Percentiles rank a stretch among this genome's conserved stretches.
Evolutionary conservation across 2,113 vertebrate species (phyloP).

Genomic region (Caloenas nicobarica): DNA sequence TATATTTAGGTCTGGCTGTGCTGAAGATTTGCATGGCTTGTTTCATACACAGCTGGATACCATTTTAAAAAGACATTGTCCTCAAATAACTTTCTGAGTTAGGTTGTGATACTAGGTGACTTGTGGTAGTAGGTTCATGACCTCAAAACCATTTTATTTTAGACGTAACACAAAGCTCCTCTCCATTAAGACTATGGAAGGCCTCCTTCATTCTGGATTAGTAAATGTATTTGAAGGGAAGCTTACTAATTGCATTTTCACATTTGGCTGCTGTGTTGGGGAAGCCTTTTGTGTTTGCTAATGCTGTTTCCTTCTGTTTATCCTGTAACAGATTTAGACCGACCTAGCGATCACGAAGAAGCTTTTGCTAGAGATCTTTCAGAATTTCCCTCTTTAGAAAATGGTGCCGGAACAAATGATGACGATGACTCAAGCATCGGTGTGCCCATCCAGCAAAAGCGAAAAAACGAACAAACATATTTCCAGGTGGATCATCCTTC

Average conservation of each 20-base stretch:
- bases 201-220: background rate
- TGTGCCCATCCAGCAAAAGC: constrained; percentile 71
- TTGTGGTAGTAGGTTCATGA: background rate
- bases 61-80: background rate
- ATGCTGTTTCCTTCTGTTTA: background rate
- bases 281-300: background rate
- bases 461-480: constrained; percentile 32
- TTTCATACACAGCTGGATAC: background rate
- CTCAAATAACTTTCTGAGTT: background rate
- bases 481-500: background rate
- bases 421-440: constrained; percentile 86
- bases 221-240: background rate
- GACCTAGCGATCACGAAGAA: constrained; percentile 85
- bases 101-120: background rate
- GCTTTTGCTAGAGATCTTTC: constrained; percentile 84
- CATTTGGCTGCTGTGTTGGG: background rate
- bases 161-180: background rate
- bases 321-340: constrained; percentile 84
- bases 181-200: background rate
- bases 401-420: constrained; percentile 86
- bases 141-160: background rate
- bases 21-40: background rate
- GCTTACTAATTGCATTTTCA: background rate
- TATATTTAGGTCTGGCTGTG: background rate
- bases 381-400: constrained; percentile 94